Base-by-base conservation (phyloP, 2,113 vertebrate genomes). In the Dolichallabes microphthalmus region DNA sequence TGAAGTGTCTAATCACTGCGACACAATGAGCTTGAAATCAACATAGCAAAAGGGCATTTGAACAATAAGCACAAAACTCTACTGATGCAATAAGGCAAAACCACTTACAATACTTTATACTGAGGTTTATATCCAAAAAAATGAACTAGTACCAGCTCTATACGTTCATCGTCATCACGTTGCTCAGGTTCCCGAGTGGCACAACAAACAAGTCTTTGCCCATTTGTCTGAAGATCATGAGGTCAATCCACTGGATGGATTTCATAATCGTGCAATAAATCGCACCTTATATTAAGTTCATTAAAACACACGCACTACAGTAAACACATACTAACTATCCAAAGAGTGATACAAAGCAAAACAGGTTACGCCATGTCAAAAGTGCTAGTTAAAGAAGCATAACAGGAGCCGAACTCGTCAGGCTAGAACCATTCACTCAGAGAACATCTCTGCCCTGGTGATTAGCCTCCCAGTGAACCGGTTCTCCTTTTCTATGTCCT, bases 311-410 rank as follows among this genome's bases (percentile, higher is more conserved):
- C 61, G 69, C 30, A 77, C n/a, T n/a, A n/a, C n/a, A n/a, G n/a
- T n/a, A n/a, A n/a, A n/a, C n/a, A n/a, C n/a, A n/a, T n/a, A 61
- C 68, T 80, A 32, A 85, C 57, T 73, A n/a, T 10, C 45, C 80
- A 20, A 53, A n/a, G 17, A 57, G 45, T 69, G 32, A 55, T 13
- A 22, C 10, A 6, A 25, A 8, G 64, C 22, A 55, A 20, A 69
- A 71, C 57, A 25, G 27, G 68, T 74, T 74, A 83, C 25, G 61
- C 32, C 64, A 58, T 60, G 52, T 14, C 64, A 27, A 63, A 63
- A 53, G 60, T 60, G 25, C 76, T 63, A 32, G 55, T 35, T 30
- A 55, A 22, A 39, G 12, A 64, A 57, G n/a, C 17, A 4, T 39
- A 75, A 68, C 20, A 75, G 39, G 60, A 25, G n/a, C 32, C 52